Evolutionary conservation across 1,140 invertebrate species (phyloP), one percentile per base, ranked within the genome.

Genomic region (Zaprionus nigranus): DNA sequence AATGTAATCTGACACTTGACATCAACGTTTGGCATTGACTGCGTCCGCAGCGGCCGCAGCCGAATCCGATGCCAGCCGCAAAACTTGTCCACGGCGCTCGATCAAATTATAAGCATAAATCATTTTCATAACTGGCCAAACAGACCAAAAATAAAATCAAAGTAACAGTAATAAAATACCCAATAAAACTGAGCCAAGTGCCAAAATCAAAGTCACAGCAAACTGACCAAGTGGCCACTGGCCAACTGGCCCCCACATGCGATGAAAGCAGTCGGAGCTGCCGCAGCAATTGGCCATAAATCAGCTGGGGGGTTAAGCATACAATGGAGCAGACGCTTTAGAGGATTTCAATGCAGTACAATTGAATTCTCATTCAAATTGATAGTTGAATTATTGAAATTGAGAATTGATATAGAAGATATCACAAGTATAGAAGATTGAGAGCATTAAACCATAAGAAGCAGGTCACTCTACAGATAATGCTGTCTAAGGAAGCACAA

Each of bases 1-100:
- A 87, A 90, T 90, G 81, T 87, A 87, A 87, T 87, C 84, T 87
- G 84, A 87, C 84, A 87, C 84, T 87, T 87, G 84, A 87, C 84
- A 87, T 78, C 77, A 79, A 75, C 75, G 83, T 88, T 88, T 88
- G 84, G 84, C 84, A 88, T 87, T 76, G 74, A 76, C 43, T 76
- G 74, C 74, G 74, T 76, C 40, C 51, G 38, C 40, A 24, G 22
- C 34, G 24, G 34, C 61, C 28, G 20, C 22, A 49, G 11, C 24
- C 40, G 40, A 61, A 46, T 46, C 40, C 40, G 40, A 46, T 17
- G 57, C 46, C 13, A 30, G n/a, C 57, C 56, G 51, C 61, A 68
- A 76, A 79, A 82, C 66, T 82, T 74, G 83, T 87, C 73, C 59
- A 49, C 74, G 81, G 81, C 77, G 82, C 84, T 86, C 77, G 87